These are phyloP conservation scores for Abramis brama DNA, from an alignment of 2,113 vertebrate genomes.

Conservation along the genomic window DNA sequence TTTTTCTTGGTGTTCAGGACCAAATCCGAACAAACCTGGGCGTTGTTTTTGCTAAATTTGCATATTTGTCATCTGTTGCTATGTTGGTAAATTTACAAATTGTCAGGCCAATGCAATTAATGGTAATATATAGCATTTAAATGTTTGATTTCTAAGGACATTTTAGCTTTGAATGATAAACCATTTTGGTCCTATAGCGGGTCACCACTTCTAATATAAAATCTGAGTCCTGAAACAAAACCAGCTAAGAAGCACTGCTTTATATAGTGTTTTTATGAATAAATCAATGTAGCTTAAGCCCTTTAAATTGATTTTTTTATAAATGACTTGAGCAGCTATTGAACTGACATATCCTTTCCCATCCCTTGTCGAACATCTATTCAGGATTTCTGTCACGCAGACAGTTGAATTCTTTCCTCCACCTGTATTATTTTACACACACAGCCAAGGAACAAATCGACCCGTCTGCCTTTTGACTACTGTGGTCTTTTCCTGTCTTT, in stretches of 20 bases:
- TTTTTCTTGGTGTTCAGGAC: background rate
- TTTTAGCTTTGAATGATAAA: background rate
- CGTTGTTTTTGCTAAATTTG: background rate
- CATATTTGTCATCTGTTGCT: background rate
- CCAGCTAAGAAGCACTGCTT: background rate
- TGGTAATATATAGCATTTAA: background rate
- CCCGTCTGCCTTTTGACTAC: slow-evolving; percentile 32
- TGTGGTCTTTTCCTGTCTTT: slow-evolving; percentile 2
- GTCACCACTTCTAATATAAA: background rate
- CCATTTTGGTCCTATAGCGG: background rate
- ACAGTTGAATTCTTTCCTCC: background rate
- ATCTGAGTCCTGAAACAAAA: background rate
- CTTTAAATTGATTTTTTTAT: background rate
- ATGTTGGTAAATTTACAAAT: background rate
- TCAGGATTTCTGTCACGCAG: slow-evolving; percentile 37
- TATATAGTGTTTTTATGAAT: background rate
- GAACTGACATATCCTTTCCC: background rate
- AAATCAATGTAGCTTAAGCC: background rate
- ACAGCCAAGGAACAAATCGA: slow-evolving; percentile 16
- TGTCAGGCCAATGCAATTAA: background rate
- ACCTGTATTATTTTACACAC: slow-evolving; percentile 29
- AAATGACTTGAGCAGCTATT: background rate
- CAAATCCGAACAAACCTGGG: background rate
- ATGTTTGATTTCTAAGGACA: background rate
- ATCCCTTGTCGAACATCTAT: slow-evolving; percentile 15